phyloP scores from a whole-genome alignment of 2,113 vertebrate species.

The Sisor rabdophorus region DNA sequence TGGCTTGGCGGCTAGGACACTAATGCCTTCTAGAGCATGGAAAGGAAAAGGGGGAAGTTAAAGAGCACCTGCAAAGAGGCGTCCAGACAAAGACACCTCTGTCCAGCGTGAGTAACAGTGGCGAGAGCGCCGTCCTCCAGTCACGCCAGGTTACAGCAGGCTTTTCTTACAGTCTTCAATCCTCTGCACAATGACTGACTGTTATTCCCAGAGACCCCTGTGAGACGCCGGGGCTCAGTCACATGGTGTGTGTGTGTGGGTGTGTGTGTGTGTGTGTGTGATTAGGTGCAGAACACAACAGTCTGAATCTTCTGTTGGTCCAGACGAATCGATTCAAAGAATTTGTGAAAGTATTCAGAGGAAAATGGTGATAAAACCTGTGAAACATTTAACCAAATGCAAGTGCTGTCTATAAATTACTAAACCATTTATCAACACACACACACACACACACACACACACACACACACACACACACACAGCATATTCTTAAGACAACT shows the following conservation, averaged over 20 bases:
- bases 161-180: conserved; percentile 2
- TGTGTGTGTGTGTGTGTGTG: neutral
- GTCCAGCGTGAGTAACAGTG: conserved; percentile 62
- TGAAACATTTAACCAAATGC: no score
- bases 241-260: neutral
- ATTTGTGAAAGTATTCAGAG: neutral
- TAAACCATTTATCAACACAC: neutral
- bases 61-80: conserved; percentile 66
- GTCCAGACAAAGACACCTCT: conserved; percentile 69
- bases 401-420: no score
- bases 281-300: neutral
- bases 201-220: conserved; percentile 21
- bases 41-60: conserved; percentile 15
- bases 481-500: conserved; percentile 32
- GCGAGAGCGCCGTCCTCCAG: conserved; percentile 58
- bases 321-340: neutral
- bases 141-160: conserved; percentile 14
- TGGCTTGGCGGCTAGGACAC: conserved; percentile 31
- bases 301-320: no score
- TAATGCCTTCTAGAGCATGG: conserved; percentile 34
- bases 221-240: neutral
- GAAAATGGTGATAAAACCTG: conserved; percentile 24
- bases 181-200: conserved; percentile 40
- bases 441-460: conserved; percentile 2
- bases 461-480: conserved; percentile 8